Conservation (phyloP, 2,113 vertebrate species). For the Podocnemis expansa region DNA sequence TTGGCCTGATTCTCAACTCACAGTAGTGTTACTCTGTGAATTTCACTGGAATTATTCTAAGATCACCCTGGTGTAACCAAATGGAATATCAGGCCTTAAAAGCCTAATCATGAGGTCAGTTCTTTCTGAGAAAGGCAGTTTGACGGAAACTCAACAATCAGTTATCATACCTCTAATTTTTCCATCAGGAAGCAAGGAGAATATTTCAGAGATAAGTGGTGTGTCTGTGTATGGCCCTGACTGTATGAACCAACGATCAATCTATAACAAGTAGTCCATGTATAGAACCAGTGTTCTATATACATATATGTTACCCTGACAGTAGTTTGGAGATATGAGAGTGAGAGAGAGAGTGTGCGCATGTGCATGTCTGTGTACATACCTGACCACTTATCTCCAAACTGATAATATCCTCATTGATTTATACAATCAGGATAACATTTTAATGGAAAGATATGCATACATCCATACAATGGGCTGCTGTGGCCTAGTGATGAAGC, state of each 20-base stretch:
- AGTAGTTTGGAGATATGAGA: too few relatives aligned
- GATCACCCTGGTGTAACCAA: constrained; percentile 5
- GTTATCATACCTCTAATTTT: constrained; percentile 2
- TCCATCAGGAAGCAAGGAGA: neutral
- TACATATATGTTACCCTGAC: too few relatives aligned
- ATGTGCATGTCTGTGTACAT: too few relatives aligned
- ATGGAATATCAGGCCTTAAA: neutral
- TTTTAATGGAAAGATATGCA: neutral
- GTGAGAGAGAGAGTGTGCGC: too few relatives aligned
- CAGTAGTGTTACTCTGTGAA: neutral
- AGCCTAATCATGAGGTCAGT: neutral
- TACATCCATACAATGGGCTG: neutral
- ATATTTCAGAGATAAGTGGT: neutral
- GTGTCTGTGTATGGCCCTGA: too few relatives aligned
- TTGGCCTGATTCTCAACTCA: neutral
- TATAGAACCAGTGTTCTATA: too few relatives aligned
- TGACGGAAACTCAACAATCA: neutral
- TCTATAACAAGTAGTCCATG: too few relatives aligned
- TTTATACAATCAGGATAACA: neutral
- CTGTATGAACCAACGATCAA: too few relatives aligned
- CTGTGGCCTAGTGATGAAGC: neutral
- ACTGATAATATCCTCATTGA: neutral
- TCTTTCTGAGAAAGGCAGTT: neutral
- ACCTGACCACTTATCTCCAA: neutral
- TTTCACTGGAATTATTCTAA: neutral